Evolutionary conservation across 2,113 vertebrate genomes (phyloP).

Genomic region (Xenus cinereus): DNA sequence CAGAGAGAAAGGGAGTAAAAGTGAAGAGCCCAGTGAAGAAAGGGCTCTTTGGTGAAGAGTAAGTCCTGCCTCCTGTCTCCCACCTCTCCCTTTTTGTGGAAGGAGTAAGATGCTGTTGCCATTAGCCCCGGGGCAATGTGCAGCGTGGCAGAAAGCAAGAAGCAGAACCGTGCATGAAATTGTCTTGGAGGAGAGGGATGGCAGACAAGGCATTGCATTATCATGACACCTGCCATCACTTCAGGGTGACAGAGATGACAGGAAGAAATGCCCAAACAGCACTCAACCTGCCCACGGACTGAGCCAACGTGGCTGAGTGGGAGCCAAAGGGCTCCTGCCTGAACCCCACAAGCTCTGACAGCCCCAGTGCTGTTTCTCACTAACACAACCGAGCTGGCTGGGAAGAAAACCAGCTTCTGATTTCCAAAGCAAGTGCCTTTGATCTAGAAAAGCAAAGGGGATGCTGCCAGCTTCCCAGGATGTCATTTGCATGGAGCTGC

Average conservation of each 20-base stretch:
- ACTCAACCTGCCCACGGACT: neutral
- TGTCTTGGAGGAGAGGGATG: neutral
- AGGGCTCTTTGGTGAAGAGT: neutral
- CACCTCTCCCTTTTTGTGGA: neutral
- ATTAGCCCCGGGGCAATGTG: neutral
- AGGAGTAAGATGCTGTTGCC: neutral
- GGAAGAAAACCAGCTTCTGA: neutral
- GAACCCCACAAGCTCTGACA: neutral
- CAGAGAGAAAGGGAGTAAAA: neutral
- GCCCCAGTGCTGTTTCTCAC: neutral
- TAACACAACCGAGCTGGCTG: neutral
- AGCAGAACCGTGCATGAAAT: neutral
- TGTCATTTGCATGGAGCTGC: neutral
- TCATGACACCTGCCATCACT: neutral
- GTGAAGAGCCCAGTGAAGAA: neutral
- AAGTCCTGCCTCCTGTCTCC: neutral
- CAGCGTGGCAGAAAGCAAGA: neutral
- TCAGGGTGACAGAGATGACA: neutral
- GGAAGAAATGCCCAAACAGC: neutral
- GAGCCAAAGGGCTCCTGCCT: neutral
- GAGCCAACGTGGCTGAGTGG: fast-evolving
- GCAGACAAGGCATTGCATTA: neutral
- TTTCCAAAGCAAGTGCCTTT: neutral
- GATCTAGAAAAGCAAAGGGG: neutral
- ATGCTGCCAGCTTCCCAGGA: neutral